phyloP scores from a whole-genome alignment of 2,797 vertebrate genomes.

The Arctocebus calabarensis region DNA sequence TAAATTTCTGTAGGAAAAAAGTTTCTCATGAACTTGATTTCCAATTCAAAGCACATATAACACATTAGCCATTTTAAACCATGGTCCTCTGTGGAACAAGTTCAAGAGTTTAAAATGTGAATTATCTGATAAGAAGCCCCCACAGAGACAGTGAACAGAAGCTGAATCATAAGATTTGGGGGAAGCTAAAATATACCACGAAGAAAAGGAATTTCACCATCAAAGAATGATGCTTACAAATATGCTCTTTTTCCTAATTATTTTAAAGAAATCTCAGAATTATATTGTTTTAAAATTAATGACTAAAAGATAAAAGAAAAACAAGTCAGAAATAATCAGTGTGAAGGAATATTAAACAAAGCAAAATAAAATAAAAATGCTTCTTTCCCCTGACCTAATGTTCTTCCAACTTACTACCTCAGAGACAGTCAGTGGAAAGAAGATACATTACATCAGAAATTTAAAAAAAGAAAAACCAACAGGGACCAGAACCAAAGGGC shows the following conservation, averaged over 20 bases:
- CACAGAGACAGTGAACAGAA: background rate
- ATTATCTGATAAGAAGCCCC: background rate
- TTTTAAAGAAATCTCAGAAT: slow-evolving; percentile 29
- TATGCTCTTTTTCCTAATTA: background rate
- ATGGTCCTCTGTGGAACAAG: background rate
- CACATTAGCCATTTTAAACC: background rate
- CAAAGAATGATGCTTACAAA: background rate
- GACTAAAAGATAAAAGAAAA: background rate
- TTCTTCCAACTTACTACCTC: background rate
- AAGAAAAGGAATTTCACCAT: background rate
- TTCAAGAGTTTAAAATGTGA: background rate
- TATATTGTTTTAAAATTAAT: background rate
- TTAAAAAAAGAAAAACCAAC: background rate
- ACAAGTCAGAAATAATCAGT: background rate
- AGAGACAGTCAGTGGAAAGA: background rate
- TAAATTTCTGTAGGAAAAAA: background rate
- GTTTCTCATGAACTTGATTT: background rate
- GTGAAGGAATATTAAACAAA: background rate
- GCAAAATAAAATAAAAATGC: background rate
- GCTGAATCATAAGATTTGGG: background rate
- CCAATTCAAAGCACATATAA: background rate
- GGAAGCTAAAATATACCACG: background rate
- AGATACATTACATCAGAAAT: background rate
- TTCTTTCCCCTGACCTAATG: slow-evolving; percentile 6
- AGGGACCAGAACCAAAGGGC: background rate